These are phyloP conservation scores for Halcyon smyrnensis DNA, from an alignment of 2,797 vertebrate species.

Conservation along the genomic window DNA sequence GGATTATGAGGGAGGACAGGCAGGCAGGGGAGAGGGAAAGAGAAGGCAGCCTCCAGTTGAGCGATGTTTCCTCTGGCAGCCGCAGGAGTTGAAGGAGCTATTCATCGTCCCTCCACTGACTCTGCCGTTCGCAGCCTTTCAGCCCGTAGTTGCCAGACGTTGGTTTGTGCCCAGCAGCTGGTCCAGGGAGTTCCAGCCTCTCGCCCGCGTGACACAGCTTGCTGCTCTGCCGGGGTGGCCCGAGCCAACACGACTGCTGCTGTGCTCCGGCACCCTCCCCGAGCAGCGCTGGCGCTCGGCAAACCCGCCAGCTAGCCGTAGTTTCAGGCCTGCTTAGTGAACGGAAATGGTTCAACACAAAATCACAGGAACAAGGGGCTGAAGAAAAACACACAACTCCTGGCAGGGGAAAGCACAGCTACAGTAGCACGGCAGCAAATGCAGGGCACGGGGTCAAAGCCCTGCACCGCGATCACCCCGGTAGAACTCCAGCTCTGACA, in stretches of 20 bases:
- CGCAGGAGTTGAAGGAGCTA: background rate
- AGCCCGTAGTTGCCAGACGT: background rate
- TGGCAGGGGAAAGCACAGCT: background rate
- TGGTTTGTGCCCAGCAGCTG: background rate
- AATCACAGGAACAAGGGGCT: background rate
- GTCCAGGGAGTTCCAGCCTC: background rate
- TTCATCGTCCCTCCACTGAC: background rate
- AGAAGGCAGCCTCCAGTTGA: background rate
- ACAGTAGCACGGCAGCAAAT: background rate
- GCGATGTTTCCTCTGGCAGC: fast-evolving
- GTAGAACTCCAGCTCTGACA: fast-evolving
- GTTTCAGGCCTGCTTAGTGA: background rate
- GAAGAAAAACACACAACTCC: background rate
- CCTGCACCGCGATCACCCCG: fast-evolving
- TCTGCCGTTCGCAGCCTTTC: background rate
- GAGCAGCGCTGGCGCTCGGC: background rate
- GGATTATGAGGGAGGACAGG: background rate
- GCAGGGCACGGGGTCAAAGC: background rate
- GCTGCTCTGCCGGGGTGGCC: background rate
- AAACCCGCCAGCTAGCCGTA: fast-evolving
- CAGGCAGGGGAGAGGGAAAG: background rate
- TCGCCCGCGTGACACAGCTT: background rate
- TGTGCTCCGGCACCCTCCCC: background rate
- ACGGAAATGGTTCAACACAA: background rate
- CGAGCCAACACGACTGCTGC: background rate